These are phyloP conservation scores for Mystacornis crossleyi DNA, from an alignment of 2,113 vertebrate species.

Conservation along the genomic window DNA sequence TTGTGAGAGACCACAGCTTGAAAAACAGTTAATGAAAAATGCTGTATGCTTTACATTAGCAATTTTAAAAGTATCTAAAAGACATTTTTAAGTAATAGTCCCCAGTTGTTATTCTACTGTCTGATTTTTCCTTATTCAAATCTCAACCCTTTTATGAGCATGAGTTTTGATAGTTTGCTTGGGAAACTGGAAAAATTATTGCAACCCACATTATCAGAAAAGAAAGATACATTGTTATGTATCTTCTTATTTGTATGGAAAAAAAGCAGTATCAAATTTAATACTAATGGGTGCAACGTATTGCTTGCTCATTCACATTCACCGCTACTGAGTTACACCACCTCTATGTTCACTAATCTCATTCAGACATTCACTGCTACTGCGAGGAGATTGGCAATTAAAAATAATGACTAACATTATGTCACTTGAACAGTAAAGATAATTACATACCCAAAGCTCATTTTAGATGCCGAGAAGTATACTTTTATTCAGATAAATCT, in stretches of 20 bases:
- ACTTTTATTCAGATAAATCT: not conserved
- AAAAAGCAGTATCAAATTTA: not conserved
- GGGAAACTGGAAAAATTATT: not conserved
- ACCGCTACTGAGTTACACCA: not conserved
- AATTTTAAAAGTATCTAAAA: not conserved
- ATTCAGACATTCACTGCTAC: not conserved
- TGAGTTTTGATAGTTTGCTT: not conserved
- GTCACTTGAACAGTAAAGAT: not conserved
- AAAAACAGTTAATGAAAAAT: not conserved
- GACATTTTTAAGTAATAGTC: not conserved
- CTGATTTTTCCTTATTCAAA: not conserved
- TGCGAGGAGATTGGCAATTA: not conserved
- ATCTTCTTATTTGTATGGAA: not conserved
- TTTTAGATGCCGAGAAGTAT: not conserved
- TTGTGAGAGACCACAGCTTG: not conserved
- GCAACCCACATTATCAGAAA: not conserved
- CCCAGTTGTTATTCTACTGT: not conserved
- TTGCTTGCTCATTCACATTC: not conserved
- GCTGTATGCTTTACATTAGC: not conserved
- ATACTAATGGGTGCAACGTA: not conserved
- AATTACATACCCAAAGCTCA: not conserved
- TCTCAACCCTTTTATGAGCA: not conserved
- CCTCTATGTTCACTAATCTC: not conserved
- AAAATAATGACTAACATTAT: not conserved
- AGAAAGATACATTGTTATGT: not conserved